These are phyloP conservation scores for Campoplex capitator DNA, from an alignment of 2,888 invertebrate genomes.

Conservation along the genomic window DNA sequence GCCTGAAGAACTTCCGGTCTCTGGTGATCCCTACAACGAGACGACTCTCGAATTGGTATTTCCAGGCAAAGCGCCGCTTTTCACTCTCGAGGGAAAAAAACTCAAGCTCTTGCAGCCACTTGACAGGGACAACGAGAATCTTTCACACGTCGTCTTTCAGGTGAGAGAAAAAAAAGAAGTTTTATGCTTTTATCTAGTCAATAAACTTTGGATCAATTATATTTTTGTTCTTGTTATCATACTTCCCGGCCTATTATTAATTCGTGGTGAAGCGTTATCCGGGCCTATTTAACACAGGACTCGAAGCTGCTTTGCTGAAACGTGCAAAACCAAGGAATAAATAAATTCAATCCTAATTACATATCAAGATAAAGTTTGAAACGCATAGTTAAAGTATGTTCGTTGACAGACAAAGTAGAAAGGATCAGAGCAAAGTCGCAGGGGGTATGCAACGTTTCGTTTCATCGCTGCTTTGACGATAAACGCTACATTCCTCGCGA, in stretches of 20 bases:
- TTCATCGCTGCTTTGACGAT: slow-evolving; percentile 27
- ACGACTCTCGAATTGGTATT: slow-evolving; percentile 92
- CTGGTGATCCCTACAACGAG: slow-evolving; percentile 92
- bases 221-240: not conserved
- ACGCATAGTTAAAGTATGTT: not conserved
- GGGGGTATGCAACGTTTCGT: slow-evolving; percentile 8
- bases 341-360: not conserved
- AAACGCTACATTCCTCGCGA: slow-evolving; percentile 33
- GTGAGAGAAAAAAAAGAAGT: slow-evolving; percentile 83
- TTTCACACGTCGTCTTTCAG: slow-evolving; percentile 95
- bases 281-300: not conserved
- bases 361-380: not conserved
- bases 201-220: not conserved
- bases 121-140: slow-evolving; percentile 93
- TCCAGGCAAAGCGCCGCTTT: slow-evolving; percentile 91
- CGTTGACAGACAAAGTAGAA: slow-evolving; percentile 5
- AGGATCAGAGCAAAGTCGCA: not conserved
- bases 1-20: slow-evolving; percentile 93
- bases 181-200: not conserved
- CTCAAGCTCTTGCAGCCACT: slow-evolving; percentile 92
- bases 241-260: not conserved
- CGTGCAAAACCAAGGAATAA: not conserved
- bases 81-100: slow-evolving; percentile 93
- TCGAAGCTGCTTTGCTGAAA: not conserved
- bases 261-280: not conserved